These are phyloP conservation scores for Platichthys stellatus DNA, from an alignment of 2,113 vertebrate species.

Conservation along the genomic window DNA sequence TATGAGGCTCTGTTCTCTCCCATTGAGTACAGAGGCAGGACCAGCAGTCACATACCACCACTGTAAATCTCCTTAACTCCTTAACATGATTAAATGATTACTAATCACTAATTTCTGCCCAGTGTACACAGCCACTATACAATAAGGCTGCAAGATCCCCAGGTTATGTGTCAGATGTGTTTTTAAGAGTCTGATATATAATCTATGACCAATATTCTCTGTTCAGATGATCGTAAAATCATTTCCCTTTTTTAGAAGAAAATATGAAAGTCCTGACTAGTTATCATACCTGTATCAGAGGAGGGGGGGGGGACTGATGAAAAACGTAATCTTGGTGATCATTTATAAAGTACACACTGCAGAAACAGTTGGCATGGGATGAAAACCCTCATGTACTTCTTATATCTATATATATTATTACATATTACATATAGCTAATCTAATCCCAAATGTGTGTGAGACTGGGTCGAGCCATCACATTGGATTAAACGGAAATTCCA, in stretches of 20 bases:
- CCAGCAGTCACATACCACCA: background rate
- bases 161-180: background rate
- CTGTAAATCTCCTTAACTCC: constrained; percentile 19
- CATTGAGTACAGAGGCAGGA: background rate
- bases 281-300: too few species aligned
- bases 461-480: too few species aligned
- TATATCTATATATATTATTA: too few species aligned
- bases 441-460: too few species aligned
- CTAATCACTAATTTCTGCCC: constrained; percentile 46
- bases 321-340: too few species aligned
- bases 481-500: too few species aligned
- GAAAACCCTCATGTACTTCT: background rate
- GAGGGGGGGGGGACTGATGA: too few species aligned
- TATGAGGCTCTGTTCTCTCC: background rate
- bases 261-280: too few species aligned
- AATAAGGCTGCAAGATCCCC: background rate
- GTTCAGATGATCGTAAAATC: background rate
- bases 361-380: background rate
- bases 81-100: constrained; percentile 38
- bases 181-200: constrained; percentile 24
- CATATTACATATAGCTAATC: too few species aligned
- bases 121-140: constrained; percentile 7
- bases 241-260: background rate
- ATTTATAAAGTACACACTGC: too few species aligned
- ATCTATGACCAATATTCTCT: constrained; percentile 6